Evolutionary conservation across 1,140 invertebrate species (phyloP).

Genomic region (Vanessa tameamea): DNA sequence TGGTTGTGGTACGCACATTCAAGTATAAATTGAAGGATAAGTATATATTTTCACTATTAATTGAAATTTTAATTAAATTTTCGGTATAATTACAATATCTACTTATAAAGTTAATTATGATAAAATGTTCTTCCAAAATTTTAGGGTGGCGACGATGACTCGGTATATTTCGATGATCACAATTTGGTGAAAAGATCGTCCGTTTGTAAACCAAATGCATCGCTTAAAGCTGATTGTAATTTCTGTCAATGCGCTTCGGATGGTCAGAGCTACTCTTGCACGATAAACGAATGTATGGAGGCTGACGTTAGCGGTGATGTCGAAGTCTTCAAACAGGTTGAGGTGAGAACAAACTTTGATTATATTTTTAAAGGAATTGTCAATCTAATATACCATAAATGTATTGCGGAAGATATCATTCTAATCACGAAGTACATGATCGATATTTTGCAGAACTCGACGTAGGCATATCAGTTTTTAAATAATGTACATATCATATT

Average conservation of each 20-base stretch:
- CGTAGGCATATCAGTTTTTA: too few species aligned
- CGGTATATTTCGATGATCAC: slow-evolving; percentile 18
- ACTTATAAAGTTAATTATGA: background rate
- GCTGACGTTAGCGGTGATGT: slow-evolving; percentile 58
- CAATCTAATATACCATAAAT: too few species aligned
- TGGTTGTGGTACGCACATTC: slow-evolving; percentile 20
- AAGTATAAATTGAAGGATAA: slow-evolving; percentile 7
- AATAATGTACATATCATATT: background rate
- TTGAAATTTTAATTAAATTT: background rate
- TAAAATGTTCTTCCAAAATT: background rate
- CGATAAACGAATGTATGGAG: slow-evolving; percentile 62
- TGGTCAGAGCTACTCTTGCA: slow-evolving; percentile 63
- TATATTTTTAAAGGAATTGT: too few species aligned
- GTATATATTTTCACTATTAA: slow-evolving; percentile 15
- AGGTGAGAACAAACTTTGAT: slow-evolving; percentile 42
- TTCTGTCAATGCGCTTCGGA: slow-evolving; percentile 60
- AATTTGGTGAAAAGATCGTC: slow-evolving; percentile 31
- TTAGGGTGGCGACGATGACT: background rate
- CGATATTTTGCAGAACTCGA: too few species aligned
- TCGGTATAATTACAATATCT: too few species aligned
- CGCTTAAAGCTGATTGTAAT: slow-evolving; percentile 67
- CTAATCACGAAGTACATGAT: too few species aligned
- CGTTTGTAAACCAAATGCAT: slow-evolving; percentile 57
- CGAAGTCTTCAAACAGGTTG: slow-evolving; percentile 64
- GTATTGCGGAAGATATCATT: too few species aligned